A percentile compares a stretch with the other conserved stretches of the same genome.
These are phyloP conservation scores for Xiphydria camelus DNA, from an alignment of 2,888 invertebrate genomes.

Conservation along the genomic window DNA sequence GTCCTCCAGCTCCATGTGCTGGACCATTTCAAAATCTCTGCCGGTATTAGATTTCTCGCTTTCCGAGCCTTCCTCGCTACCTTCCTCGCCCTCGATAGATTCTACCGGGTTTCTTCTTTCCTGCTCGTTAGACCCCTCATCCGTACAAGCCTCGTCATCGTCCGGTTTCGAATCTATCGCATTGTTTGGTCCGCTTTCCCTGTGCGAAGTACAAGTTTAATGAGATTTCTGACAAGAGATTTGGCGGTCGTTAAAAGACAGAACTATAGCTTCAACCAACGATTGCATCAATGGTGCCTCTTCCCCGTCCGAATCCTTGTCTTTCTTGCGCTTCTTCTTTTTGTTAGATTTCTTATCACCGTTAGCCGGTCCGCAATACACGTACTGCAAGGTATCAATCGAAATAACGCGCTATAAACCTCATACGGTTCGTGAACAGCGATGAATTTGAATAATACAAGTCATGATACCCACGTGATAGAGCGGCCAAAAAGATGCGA, in stretches of 20 bases:
- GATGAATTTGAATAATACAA: neutral
- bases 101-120: constrained; percentile 23
- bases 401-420: no score
- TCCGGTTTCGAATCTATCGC: no score
- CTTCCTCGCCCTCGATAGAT: constrained; percentile 43
- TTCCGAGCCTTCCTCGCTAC: constrained; percentile 65
- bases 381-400: constrained; percentile 71
- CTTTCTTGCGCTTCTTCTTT: constrained; percentile 76
- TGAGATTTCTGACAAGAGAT: no score
- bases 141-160: constrained; percentile 28
- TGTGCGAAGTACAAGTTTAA: no score
- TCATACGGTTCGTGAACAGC: neutral
- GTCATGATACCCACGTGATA: constrained; percentile 70
- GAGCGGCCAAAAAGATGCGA: constrained; percentile 97
- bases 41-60: constrained; percentile 84
- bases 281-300: constrained; percentile 61
- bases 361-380: constrained; percentile 71
- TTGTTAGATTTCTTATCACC: constrained; percentile 63
- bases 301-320: constrained; percentile 80
- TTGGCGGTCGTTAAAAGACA: no score
- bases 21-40: constrained; percentile 87
- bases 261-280: constrained; percentile 47
- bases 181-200: no score
- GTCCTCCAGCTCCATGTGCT: constrained; percentile 57
- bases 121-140: constrained; percentile 15